Evolutionary conservation across 1,140 invertebrate species (phyloP), one percentile per base, ranked within the genome.

Genomic region (Theocolax elegans): DNA sequence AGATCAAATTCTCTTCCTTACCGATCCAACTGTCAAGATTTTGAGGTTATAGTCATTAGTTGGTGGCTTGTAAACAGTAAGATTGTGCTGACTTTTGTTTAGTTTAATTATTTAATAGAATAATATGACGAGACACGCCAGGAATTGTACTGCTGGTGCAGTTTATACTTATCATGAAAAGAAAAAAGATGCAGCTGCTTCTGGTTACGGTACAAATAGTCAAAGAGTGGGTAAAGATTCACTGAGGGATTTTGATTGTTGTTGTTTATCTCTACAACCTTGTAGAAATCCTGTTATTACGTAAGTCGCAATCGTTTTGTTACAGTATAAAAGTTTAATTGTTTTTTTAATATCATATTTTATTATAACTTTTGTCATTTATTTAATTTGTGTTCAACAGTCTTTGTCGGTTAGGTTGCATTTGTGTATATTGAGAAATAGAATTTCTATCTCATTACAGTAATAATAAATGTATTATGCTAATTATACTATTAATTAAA

Each of bases 141-240:
- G 95, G 82, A 99, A 99, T 87, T 97, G 96, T 79, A 99, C 98
- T 2, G 97, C 97, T 15, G 96, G 97, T 63, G 95, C 97, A 21
- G 97, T 99, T 35, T 99, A 99, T 81, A 98, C 97, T 0, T 99
- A 99, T 80, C 94, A 98, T 80, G 98, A 99, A 81, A 97, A 97
- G 81, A 94, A 97, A 81, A 98, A 97, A 80, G 98, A 99, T 81
- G 95, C 95, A 8, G 90, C 92, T 58, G 91, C 92, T 17, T 97
- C 95, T n/a, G 96, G 96, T 29, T 96, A 95, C 82, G 94, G 94
- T 2, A 95, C 94, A 13, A 92, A 95, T 80, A 89, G 86, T 66
- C 91, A 90, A 79, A 87, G 98, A 77, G 88, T 99, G 48, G 96
- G 97, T 3, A 98, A 97, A 84, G 98, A 99, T 89, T 97, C 97